Base-by-base conservation (phyloP, 2,888 invertebrate genomes). In the Isoperla grammatica region DNA sequence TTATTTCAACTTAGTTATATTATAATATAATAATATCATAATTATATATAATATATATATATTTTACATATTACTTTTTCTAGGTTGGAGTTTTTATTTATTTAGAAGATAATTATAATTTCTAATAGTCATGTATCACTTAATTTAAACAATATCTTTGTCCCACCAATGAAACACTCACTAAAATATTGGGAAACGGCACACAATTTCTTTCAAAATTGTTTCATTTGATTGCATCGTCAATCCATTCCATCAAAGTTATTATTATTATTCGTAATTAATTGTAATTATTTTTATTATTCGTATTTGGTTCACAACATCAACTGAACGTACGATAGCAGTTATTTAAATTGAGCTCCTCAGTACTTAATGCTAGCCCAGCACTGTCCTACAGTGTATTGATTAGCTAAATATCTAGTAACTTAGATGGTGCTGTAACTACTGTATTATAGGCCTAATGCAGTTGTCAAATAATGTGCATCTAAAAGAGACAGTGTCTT, bases 291-390 rank as follows among this genome's bases (percentile, higher is more conserved):
- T 35, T 46, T 46, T 19, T 46, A 46, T 46, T 22, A 46, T 46
- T 46, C 46, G 46, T 49, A 49, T 49, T 49, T 49, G 49, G 49
- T 49, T 49, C 49, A 49, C 49, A 49, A 49, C 49, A 49, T 49
- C 29, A 22, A 49, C 22, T 35, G 23, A 49, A 49, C 29, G 49
- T 15, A 49, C 15, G 35, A 29, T 23, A 49, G 35, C 49, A 49
- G 49, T 49, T 22, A 29, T 29, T 22, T 49, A 29, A 29, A 49
- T 49, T 49, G 49, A 49, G 49, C 49, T 49, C 29, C 5, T 29
- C 29, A 29, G 29, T 29, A 29, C 29, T 29, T 29, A 29, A 29
- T 29, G 49, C 49, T 15, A 29, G 49, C 49, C 49, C 29, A 49
- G 49, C 49, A 22, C 49, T 29, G 49, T 23, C 15, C 29, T 29